Conservation (phyloP, 2,797 vertebrate species). For the Gymnothorax reevesii region DNA sequence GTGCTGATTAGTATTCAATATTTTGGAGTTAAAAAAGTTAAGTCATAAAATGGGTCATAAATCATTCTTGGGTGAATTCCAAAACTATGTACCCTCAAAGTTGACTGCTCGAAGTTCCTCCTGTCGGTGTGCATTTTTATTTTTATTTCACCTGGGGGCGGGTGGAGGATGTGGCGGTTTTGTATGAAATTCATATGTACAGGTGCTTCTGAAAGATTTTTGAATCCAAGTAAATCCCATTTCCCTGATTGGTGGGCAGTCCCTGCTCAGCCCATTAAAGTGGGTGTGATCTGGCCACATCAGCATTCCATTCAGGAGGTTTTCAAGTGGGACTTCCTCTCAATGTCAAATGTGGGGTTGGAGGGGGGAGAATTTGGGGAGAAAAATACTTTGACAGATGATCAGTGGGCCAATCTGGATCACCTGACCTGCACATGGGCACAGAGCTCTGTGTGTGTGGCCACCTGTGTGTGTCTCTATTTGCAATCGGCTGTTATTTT, state of each 20-base stretch:
- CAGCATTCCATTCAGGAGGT: not conserved
- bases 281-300: not conserved
- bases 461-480: no score
- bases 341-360: no score
- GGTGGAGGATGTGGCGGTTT: not conserved
- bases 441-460: no score
- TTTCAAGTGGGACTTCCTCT: not conserved
- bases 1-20: not conserved
- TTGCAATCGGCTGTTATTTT: no score
- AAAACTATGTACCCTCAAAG: slow-evolving; percentile 1
- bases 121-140: slow-evolving; percentile 7
- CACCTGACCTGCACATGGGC: no score
- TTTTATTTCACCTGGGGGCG: not conserved
- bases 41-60: not conserved
- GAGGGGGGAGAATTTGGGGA: no score
- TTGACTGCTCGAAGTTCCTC: not conserved
- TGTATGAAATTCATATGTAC: not conserved
- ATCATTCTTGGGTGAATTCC: slow-evolving; percentile 18
- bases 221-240: not conserved
- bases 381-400: no score
- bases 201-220: not conserved
- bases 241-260: not conserved
- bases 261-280: not conserved
- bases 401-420: no score
- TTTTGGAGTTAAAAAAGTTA: not conserved